phyloP scores from a whole-genome alignment of 1,140 invertebrate species.

The Ostrea denselamellosa region DNA sequence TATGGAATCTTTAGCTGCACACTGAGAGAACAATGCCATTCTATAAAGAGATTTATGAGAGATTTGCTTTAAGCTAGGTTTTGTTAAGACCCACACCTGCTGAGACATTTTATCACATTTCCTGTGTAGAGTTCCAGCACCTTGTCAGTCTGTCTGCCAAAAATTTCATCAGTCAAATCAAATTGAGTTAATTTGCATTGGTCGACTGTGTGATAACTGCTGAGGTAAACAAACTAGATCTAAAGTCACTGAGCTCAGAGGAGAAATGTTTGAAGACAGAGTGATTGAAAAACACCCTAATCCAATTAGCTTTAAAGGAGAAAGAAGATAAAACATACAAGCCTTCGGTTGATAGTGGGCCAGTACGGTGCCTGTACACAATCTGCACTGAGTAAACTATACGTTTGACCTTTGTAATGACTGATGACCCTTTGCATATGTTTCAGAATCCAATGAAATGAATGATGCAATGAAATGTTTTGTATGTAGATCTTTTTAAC shows the following conservation, averaged over 20 bases:
- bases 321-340: conserved; percentile 9
- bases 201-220: background rate
- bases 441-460: background rate
- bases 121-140: background rate
- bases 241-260: background rate
- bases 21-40: background rate
- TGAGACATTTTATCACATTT: conserved; percentile 27
- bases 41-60: background rate
- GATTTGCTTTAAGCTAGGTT: background rate
- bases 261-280: conserved; percentile 22
- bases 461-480: conserved; percentile 24
- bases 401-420: conserved; percentile 18
- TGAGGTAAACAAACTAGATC: conserved; percentile 2
- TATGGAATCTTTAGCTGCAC: background rate
- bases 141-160: conserved; percentile 34
- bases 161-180: conserved; percentile 20
- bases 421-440: background rate
- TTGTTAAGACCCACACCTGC: conserved; percentile 22
- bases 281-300: conserved; percentile 20
- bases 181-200: conserved; percentile 24
- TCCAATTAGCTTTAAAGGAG: conserved; percentile 28
- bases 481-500: conserved; percentile 53
- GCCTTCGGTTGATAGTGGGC: conserved; percentile 12
- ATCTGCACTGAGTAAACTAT: background rate
- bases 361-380: conserved; percentile 24